Conservation (phyloP, 2,888 invertebrate genomes). For the Tiliacea citrago region DNA sequence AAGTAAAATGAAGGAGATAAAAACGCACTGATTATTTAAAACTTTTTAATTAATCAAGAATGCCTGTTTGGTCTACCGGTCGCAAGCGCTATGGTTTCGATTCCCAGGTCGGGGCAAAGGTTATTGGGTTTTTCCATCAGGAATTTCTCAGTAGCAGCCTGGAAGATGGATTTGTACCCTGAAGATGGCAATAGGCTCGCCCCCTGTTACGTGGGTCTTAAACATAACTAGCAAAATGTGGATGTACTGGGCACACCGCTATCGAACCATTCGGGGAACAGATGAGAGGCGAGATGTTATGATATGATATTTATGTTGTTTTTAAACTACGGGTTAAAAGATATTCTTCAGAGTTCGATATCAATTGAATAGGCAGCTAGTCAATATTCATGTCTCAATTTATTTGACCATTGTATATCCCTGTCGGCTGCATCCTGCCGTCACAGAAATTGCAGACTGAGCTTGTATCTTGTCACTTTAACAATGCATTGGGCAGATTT, state of each 20-base stretch:
- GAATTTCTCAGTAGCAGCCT: not conserved
- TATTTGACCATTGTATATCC: not conserved
- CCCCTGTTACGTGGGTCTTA: not conserved
- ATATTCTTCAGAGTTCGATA: not conserved
- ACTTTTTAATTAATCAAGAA: not conserved
- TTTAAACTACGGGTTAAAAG: not conserved
- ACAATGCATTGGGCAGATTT: not conserved
- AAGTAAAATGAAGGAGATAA: not conserved
- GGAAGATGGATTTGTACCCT: not conserved
- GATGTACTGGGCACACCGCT: not conserved
- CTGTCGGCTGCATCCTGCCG: not conserved
- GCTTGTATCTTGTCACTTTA: not conserved
- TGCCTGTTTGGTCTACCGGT: not conserved
- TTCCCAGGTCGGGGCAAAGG: not conserved
- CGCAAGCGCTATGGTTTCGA: not conserved
- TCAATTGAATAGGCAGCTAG: not conserved
- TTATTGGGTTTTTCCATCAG: not conserved
- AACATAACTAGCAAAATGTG: not conserved
- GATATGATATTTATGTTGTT: not conserved
- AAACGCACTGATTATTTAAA: not conserved
- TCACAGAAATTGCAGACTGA: slow-evolving; percentile 2
- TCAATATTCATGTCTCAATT: not conserved
- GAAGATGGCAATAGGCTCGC: not conserved
- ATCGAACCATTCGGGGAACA: not conserved
- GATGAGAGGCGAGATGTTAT: not conserved